These are phyloP conservation scores for Archilochus colubris DNA, from an alignment of 2,113 vertebrate genomes.

Conservation along the genomic window DNA sequence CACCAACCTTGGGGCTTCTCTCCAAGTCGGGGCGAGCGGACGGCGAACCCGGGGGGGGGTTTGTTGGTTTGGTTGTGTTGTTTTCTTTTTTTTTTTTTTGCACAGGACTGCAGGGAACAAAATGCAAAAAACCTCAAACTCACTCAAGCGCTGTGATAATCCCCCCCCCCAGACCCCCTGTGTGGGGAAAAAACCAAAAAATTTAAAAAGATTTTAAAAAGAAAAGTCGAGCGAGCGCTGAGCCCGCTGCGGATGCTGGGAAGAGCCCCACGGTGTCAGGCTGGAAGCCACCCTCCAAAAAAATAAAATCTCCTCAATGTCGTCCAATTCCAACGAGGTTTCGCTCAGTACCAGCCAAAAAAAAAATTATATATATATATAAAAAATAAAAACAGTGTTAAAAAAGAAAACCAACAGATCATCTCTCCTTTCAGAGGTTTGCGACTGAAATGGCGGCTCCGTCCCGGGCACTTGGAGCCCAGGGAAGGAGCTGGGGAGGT, in stretches of 20 bases:
- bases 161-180: too few relatives aligned
- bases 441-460: neutral
- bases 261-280: fast-evolving
- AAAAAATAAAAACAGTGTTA: neutral
- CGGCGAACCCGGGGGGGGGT: neutral
- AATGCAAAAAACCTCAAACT: too few relatives aligned
- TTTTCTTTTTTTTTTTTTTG: too few relatives aligned
- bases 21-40: neutral
- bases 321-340: neutral
- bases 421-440: neutral
- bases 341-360: neutral
- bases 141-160: too few relatives aligned
- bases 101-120: too few relatives aligned
- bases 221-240: too few relatives aligned
- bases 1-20: neutral
- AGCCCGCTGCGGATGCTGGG: too few relatives aligned
- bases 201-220: too few relatives aligned
- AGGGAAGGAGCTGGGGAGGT: neutral
- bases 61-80: neutral
- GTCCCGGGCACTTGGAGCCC: neutral
- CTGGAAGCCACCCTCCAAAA: too few relatives aligned
- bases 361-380: neutral
- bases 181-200: too few relatives aligned
- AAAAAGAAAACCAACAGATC: neutral
- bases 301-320: too few relatives aligned